Evolutionary conservation across 35 echinoderm and acorn worm genomes (phyloP), one percentile per base, ranked within the genome.

Genomic region (Anneissia japonica): DNA sequence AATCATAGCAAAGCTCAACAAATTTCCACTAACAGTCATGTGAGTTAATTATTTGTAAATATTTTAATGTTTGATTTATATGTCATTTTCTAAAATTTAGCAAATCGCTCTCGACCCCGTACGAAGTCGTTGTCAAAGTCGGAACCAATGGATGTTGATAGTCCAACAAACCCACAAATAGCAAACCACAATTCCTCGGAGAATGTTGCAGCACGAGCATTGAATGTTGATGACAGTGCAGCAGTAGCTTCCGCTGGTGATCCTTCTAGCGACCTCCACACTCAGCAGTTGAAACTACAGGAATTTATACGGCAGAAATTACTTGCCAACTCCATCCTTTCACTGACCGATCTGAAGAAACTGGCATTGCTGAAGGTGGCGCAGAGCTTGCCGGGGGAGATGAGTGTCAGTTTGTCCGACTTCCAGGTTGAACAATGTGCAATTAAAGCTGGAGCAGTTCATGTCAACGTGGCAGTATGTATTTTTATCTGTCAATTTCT

Each of bases 381-480:
- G 6, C 21, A 19, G 26, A 32, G 77, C 35, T 35, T 21, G 26
- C 77, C 77, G 11, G 77, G 77, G 11, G 30, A 79, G 31, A 79
- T 79, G 4, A 35, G 11, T 4, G 14, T 35, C 1, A 35, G 19
- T 32, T 31, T 79, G 14, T 79, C 77, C 1, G 77, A 79, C 21
- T 14, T 12, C 35, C 77, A 34, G 21, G 30, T 79, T 4, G 77
- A 90, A 23, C 38, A 38, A 26, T 84, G 72, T 32, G 74, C 76
- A 14, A 34, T 90, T 33, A 73, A 84, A 6, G 31, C 83, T 39
- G 88, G 81, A 21, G 88, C 88, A n/a, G 75, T 84, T 41, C 37
- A 64, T 76, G 11, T 85, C 1, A 21, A 30, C 30, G 19, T 74
- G 0, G 17, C 35, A 75, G 35, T 85, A 85, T 32, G 46, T 85